Evolutionary conservation across 2,888 invertebrate genomes (phyloP).

Genomic region (Altica lythri): DNA sequence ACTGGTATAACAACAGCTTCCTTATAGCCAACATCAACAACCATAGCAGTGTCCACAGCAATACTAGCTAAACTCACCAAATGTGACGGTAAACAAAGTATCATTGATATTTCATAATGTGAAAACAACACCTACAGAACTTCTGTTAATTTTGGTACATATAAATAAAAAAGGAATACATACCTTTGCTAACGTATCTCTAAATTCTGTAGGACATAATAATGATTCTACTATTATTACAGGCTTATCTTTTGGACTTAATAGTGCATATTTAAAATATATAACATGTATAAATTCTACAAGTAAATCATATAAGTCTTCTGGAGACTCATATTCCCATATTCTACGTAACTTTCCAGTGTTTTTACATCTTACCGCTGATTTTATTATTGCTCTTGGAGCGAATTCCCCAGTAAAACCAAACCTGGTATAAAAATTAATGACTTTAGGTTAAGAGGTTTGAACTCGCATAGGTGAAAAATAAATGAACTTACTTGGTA

Average conservation of each 20-base stretch:
- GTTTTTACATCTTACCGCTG: slow-evolving; percentile 72
- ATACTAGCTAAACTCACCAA: slow-evolving; percentile 82
- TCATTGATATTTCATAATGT: slow-evolving; percentile 81
- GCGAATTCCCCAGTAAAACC: slow-evolving; percentile 90
- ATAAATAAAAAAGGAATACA: neutral
- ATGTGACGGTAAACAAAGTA: slow-evolving; percentile 77
- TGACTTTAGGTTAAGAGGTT: neutral
- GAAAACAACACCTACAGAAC: slow-evolving; percentile 66
- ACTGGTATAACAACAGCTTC: slow-evolving; percentile 84
- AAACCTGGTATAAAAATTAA: slow-evolving; percentile 66
- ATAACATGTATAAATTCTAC: slow-evolving; percentile 86
- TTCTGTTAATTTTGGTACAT: neutral
- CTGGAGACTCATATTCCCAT: slow-evolving; percentile 65
- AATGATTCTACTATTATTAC: slow-evolving; percentile 92
- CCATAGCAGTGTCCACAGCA: slow-evolving; percentile 79
- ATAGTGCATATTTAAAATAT: slow-evolving; percentile 89
- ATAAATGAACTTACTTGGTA: slow-evolving; percentile 73
- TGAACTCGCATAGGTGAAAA: no score
- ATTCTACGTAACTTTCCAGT: slow-evolving; percentile 66
- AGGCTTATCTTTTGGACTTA: slow-evolving; percentile 91
- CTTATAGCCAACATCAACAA: slow-evolving; percentile 85
- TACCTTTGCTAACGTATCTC: slow-evolving; percentile 85
- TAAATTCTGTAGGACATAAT: slow-evolving; percentile 77
- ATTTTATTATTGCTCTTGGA: slow-evolving; percentile 85
- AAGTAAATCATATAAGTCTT: slow-evolving; percentile 81